A percentile compares a stretch with the other conserved stretches of the same genome.
Evolutionary conservation across 2,113 vertebrate genomes (phyloP).

Genomic region (Lutjanus erythropterus): DNA sequence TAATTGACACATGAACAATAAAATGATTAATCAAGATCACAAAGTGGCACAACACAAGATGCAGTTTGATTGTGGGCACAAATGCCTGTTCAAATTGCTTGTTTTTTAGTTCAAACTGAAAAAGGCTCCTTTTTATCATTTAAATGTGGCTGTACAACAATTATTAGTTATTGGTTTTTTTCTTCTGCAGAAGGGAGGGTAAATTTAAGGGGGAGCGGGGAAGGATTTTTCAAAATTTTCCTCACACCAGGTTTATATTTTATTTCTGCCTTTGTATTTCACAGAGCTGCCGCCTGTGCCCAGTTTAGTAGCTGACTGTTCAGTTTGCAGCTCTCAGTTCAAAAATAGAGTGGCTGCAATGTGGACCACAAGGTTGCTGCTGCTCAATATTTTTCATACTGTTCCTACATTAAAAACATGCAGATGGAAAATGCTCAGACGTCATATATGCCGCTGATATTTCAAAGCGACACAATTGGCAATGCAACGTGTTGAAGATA

Average conservation of each 20-base stretch:
- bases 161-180: neutral
- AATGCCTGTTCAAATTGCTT: neutral
- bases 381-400: neutral
- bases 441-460: too few species aligned
- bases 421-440: too few species aligned
- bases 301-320: neutral
- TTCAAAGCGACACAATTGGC: too few species aligned
- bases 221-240: too few species aligned
- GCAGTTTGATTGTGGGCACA: too few species aligned
- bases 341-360: neutral
- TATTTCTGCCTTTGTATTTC: conserved; percentile 7
- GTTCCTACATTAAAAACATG: too few species aligned
- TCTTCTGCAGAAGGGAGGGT: neutral
- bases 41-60: too few species aligned
- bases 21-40: neutral
- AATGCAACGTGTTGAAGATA: too few species aligned
- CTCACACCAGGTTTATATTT: neutral
- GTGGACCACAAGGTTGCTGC: neutral
- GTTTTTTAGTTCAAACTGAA: too few species aligned
- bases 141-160: neutral
- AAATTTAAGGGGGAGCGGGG: neutral
- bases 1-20: conserved; percentile 31
- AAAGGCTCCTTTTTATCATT: too few species aligned
- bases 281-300: neutral
- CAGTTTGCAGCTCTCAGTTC: neutral